These are phyloP conservation scores for Protomyctophum bolini DNA, from an alignment of 2,113 vertebrate species.

Conservation along the genomic window DNA sequence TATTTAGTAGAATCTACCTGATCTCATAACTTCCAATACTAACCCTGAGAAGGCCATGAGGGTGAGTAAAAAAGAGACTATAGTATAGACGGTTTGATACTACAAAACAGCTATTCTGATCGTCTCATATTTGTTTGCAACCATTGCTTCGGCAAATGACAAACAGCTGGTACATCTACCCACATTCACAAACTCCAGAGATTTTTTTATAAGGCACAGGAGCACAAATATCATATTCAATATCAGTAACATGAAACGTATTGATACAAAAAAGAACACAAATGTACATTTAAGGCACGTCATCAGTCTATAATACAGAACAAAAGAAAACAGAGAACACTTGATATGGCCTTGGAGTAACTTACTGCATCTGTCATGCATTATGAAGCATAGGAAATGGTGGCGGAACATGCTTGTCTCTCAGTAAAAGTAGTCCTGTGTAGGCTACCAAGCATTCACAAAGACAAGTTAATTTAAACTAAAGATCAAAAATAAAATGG, in stretches of 20 bases:
- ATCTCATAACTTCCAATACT: slow-evolving; percentile 54
- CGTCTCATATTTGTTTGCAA: too few species aligned
- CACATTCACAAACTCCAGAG: slow-evolving; percentile 9
- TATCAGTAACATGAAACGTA: slow-evolving; percentile 1
- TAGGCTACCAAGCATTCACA: not conserved
- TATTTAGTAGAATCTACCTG: slow-evolving; percentile 15
- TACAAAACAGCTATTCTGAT: slow-evolving; percentile 11
- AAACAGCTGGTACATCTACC: not conserved
- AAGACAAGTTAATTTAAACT: not conserved
- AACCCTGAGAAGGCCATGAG: slow-evolving; percentile 59
- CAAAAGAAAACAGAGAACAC: slow-evolving; percentile 20
- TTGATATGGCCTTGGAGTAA: slow-evolving; percentile 42
- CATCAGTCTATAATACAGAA: slow-evolving; percentile 40
- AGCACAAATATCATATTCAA: slow-evolving; percentile 34
- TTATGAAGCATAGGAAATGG: slow-evolving; percentile 14
- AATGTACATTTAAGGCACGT: slow-evolving; percentile 54
- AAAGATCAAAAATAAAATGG: not conserved
- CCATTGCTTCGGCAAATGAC: too few species aligned
- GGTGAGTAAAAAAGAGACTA: slow-evolving; percentile 4
- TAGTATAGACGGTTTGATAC: not conserved
- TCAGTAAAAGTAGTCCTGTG: slow-evolving; percentile 12
- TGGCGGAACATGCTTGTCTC: slow-evolving; percentile 14
- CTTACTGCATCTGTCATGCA: slow-evolving; percentile 2
- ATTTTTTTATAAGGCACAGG: slow-evolving; percentile 15
- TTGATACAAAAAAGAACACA: slow-evolving; percentile 42